Conservation (phyloP, 2,888 invertebrate genomes). For the Tromatobia lineatoria region DNA sequence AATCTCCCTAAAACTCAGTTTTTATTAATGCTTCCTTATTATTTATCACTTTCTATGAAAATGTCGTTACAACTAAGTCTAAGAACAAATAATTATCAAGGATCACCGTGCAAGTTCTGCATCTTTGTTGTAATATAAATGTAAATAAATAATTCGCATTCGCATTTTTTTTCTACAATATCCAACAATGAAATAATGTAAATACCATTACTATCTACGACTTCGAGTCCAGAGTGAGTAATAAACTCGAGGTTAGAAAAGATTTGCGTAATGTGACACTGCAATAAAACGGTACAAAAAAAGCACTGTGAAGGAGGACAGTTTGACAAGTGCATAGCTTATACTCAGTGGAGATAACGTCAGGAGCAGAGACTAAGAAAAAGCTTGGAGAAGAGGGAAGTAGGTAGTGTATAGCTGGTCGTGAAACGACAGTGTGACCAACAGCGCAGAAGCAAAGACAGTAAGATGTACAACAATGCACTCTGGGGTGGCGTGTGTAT, state of each 20-base stretch:
- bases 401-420: conserved; percentile 37
- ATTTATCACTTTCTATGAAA: too few relatives aligned
- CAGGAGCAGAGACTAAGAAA: conserved; percentile 26
- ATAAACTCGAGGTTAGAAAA: conserved; percentile 4
- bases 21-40: too few relatives aligned
- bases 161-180: too few relatives aligned
- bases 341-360: conserved; percentile 40
- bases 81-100: too few relatives aligned
- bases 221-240: conserved; percentile 16
- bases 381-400: conserved; percentile 28
- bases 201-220: not conserved
- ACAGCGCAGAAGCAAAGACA: conserved; percentile 24
- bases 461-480: conserved; percentile 61
- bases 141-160: too few relatives aligned
- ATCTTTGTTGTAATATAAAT: too few relatives aligned
- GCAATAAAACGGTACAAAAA: conserved; percentile 9
- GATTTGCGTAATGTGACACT: conserved; percentile 11
- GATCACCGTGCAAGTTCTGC: too few relatives aligned
- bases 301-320: not conserved
- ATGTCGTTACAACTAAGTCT: too few relatives aligned
- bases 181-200: not conserved
- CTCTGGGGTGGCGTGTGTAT: conserved; percentile 54
- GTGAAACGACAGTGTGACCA: conserved; percentile 47
- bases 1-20: too few relatives aligned
- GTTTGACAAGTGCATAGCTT: conserved; percentile 33